Percentiles rank a stretch among this genome's conserved stretches.
phyloP scores from a whole-genome alignment of 1,140 invertebrate genomes.

The Lucilia cuprina region DNA sequence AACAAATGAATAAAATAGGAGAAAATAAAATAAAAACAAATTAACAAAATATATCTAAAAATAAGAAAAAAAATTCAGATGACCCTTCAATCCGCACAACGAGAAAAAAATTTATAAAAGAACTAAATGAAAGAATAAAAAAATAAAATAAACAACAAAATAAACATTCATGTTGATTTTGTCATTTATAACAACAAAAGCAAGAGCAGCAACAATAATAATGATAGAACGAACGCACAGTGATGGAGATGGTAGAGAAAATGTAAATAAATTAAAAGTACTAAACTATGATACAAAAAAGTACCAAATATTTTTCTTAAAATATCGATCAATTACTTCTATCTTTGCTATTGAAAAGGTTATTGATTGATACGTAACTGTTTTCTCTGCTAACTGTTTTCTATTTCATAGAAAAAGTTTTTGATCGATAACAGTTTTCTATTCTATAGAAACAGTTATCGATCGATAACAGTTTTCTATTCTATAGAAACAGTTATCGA shows the following conservation, averaged over 20 bases:
- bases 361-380: too few relatives aligned
- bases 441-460: too few relatives aligned
- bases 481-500: too few relatives aligned
- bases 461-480: too few relatives aligned
- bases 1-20: not conserved
- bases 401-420: too few relatives aligned
- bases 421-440: too few relatives aligned
- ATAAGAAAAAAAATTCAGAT: not conserved
- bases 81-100: not conserved
- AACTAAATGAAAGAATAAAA: not conserved
- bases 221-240: constrained; percentile 1
- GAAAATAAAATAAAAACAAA: not conserved
- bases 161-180: constrained; percentile 12
- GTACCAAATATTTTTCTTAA: too few relatives aligned
- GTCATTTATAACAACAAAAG: not conserved
- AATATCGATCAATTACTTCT: too few relatives aligned
- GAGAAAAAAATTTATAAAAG: not conserved
- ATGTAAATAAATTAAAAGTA: not conserved
- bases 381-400: too few relatives aligned
- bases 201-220: not conserved
- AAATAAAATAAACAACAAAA: not conserved
- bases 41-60: not conserved
- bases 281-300: not conserved
- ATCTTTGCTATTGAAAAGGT: too few relatives aligned
- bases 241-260: not conserved